phyloP scores from a whole-genome alignment of 2,888 invertebrate species.

The Matsumyia berberina region DNA sequence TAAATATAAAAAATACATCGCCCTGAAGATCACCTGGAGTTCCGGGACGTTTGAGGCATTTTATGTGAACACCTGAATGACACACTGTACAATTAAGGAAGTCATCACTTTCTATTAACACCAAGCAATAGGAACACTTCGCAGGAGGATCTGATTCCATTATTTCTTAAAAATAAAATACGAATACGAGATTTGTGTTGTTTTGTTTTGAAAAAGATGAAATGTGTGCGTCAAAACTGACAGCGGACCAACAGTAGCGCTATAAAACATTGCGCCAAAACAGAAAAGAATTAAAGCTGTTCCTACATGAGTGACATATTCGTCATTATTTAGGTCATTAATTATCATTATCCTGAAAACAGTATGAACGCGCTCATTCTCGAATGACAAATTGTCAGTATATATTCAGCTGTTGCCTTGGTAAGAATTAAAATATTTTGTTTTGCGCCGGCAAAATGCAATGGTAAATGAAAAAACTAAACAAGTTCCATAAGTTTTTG shows the following conservation, averaged over 20 bases:
- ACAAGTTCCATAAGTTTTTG: neutral
- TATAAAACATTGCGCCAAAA: no score
- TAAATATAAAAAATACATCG: constrained; percentile 91
- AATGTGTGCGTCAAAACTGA: neutral
- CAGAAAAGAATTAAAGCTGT: no score
- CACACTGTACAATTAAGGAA: constrained; percentile 88
- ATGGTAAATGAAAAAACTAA: no score
- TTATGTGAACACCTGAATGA: constrained; percentile 87
- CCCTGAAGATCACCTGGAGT: constrained; percentile 90
- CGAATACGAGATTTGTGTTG: neutral
- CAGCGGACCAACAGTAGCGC: constrained; percentile 22
- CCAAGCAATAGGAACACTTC: constrained; percentile 76
- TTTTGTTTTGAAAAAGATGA: constrained; percentile 7
- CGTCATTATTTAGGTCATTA: no score
- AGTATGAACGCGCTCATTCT: neutral
- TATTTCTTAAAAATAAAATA: neutral
- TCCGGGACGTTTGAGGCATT: constrained; percentile 88
- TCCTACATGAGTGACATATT: no score
- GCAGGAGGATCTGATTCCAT: constrained; percentile 56
- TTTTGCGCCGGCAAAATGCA: no score
- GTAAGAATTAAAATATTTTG: neutral
- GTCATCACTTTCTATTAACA: constrained; percentile 79
- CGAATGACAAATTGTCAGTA: neutral
- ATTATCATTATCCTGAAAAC: no score
- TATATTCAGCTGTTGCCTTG: neutral